Conservation (phyloP, 2,113 vertebrate species). For the Psittacus erithacus region DNA sequence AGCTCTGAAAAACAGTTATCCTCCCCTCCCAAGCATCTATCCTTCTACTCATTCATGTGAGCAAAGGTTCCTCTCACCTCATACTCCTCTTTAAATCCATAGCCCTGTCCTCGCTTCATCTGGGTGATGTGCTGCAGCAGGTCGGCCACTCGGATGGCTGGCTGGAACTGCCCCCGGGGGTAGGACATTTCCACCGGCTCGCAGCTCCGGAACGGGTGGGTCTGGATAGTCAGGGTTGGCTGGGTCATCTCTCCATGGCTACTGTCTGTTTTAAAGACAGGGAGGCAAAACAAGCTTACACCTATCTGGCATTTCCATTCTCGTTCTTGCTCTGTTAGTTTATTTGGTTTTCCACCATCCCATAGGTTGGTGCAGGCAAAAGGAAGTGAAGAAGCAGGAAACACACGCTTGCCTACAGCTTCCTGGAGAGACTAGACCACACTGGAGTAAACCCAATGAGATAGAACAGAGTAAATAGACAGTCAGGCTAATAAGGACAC, state of each 20-base stretch:
- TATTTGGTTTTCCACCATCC: not conserved
- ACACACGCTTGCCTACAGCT: not conserved
- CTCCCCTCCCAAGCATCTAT: not conserved
- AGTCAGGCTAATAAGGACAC: not conserved
- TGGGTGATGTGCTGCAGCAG: conserved; percentile 99
- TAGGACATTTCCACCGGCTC: conserved; percentile 97
- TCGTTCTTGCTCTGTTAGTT: not conserved
- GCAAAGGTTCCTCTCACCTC: conserved; percentile 80
- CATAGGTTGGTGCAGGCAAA: not conserved
- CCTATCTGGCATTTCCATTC: not conserved
- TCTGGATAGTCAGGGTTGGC: conserved; percentile 93
- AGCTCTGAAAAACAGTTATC: not conserved
- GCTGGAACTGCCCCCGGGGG: conserved; percentile 93
- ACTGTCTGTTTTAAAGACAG: conserved; percentile 80
- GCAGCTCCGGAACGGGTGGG: conserved; percentile 91
- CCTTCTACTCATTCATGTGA: not conserved
- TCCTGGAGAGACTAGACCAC: not conserved
- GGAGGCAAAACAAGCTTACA: conserved; percentile 53
- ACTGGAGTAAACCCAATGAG: not conserved
- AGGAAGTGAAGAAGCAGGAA: not conserved
- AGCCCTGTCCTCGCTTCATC: conserved; percentile 98
- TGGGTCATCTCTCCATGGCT: conserved; percentile 90
- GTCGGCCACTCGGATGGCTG: conserved; percentile 94
- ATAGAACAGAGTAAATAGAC: not conserved
- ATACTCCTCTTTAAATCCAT: conserved; percentile 98